Percentiles rank a stretch among this genome's conserved stretches.
These are phyloP conservation scores for Percopsis omiscomaycus DNA, from an alignment of 2,797 vertebrate genomes.

Conservation along the genomic window DNA sequence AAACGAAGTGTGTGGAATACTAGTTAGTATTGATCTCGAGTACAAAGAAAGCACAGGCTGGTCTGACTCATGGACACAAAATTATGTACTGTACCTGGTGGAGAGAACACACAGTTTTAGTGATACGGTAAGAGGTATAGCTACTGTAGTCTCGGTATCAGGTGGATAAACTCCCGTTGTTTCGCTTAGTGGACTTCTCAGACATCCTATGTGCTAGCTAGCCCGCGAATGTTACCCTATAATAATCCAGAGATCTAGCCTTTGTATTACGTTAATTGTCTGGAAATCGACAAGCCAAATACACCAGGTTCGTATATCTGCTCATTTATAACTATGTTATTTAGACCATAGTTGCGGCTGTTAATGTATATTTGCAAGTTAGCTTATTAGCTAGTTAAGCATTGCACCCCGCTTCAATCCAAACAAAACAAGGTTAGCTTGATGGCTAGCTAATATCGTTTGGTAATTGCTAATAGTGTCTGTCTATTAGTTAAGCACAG, in stretches of 20 bases:
- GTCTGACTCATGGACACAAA: neutral
- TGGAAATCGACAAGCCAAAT: neutral
- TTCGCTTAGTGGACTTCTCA: constrained; percentile 58
- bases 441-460: constrained; percentile 19
- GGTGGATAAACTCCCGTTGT: constrained; percentile 70
- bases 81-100: constrained; percentile 14
- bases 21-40: constrained; percentile 15
- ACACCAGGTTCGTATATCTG: neutral
- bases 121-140: constrained; percentile 59
- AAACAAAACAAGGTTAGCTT: constrained; percentile 31
- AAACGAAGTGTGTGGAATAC: constrained; percentile 42
- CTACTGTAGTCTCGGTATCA: constrained; percentile 56
- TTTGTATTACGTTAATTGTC: neutral
- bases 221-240: constrained; percentile 49
- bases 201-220: constrained; percentile 52
- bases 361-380: constrained; percentile 35
- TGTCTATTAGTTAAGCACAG: neutral
- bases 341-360: neutral
- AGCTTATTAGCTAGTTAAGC: constrained; percentile 34
- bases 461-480: neutral
- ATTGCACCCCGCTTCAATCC: constrained; percentile 26
- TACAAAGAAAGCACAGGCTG: constrained; percentile 3
- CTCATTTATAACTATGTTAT: neutral
- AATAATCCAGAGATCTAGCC: too few species aligned
- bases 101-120: constrained; percentile 7